phyloP scores from a whole-genome alignment of 1,140 invertebrate genomes.

The Procambarus clarkii region DNA sequence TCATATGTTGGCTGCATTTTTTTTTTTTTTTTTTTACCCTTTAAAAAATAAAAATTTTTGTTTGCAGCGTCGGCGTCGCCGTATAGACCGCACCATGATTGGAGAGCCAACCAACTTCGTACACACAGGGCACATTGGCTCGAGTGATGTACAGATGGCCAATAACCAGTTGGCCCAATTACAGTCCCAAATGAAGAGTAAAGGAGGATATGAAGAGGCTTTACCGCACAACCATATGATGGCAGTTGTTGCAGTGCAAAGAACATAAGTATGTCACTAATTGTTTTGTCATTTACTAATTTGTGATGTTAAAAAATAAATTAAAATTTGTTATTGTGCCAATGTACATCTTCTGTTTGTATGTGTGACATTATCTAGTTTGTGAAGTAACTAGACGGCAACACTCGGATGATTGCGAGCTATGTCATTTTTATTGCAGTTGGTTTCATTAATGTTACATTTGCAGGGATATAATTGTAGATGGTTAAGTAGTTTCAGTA shows the following conservation, averaged over 20 bases:
- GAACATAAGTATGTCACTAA: constrained; percentile 41
- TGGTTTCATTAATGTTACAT: too few species aligned
- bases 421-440: too few species aligned
- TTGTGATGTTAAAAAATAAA: neutral
- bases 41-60: neutral
- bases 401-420: too few species aligned
- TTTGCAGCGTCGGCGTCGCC: constrained; percentile 75
- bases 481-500: too few species aligned
- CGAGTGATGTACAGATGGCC: constrained; percentile 85
- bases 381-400: too few species aligned
- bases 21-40: too few species aligned
- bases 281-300: neutral
- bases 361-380: too few species aligned
- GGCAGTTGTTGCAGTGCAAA: constrained; percentile 51
- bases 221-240: constrained; percentile 61
- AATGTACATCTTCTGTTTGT: neutral
- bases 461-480: too few species aligned
- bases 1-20: too few species aligned
- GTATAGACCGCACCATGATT: constrained; percentile 95
- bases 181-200: constrained; percentile 91
- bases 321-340: neutral
- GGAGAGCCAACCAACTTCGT: constrained; percentile 93
- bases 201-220: constrained; percentile 85
- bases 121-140: constrained; percentile 93
- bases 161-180: constrained; percentile 85